These are phyloP conservation scores for Drosophila parthenogenetica DNA, from an alignment of 2,888 invertebrate genomes.

Conservation along the genomic window DNA sequence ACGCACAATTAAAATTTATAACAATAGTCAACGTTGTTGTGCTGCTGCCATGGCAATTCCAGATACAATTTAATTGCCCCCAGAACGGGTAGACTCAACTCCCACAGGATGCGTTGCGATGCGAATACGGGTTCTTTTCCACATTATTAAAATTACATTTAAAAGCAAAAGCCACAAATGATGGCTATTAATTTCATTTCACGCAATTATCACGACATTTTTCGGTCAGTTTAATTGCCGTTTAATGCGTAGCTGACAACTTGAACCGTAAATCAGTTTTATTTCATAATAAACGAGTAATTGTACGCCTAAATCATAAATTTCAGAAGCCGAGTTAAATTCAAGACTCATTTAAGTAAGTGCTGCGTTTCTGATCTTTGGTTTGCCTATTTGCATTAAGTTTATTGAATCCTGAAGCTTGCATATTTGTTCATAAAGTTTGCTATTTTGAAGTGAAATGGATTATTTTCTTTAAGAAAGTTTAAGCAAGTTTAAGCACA, in stretches of 20 bases:
- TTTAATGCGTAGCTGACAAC: constrained; percentile 65
- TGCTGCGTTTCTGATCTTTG: not conserved
- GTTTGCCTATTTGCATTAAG: not conserved
- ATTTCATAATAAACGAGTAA: not conserved
- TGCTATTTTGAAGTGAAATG: not conserved
- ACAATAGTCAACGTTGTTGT: constrained; percentile 49
- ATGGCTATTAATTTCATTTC: constrained; percentile 67
- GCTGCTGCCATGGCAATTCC: constrained; percentile 54
- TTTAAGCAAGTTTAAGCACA: not conserved
- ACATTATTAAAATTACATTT: constrained; percentile 73
- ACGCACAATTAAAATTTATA: constrained; percentile 73
- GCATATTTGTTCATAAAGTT: not conserved
- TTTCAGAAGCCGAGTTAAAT: not conserved
- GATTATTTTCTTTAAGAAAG: not conserved
- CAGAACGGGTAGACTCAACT: constrained; percentile 30
- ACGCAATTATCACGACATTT: constrained; percentile 73
- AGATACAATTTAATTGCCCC: constrained; percentile 71
- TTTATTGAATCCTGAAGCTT: not conserved
- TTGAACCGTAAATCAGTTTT: constrained; percentile 33
- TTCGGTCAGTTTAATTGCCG: constrained; percentile 57
- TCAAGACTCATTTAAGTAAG: not conserved
- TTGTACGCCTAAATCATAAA: not conserved
- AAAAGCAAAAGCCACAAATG: constrained; percentile 64
- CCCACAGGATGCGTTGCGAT: not conserved
- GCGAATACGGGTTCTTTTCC: constrained; percentile 14